Evolutionary conservation across 1,140 invertebrate species (phyloP).

Genomic region (Palaemon carinicauda): DNA sequence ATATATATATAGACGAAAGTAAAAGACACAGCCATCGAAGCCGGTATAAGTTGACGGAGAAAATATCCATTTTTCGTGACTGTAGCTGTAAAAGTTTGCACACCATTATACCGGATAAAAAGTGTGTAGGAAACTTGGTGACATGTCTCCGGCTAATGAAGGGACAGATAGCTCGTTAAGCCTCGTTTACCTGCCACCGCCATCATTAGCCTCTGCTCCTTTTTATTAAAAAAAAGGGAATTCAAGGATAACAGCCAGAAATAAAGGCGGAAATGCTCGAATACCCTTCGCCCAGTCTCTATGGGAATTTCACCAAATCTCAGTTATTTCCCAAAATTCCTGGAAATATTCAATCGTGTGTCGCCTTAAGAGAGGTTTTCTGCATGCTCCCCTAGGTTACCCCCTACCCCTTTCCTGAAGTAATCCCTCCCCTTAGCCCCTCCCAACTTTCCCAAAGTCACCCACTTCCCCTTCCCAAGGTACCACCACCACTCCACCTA

Average conservation of each 20-base stretch:
- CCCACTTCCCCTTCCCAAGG: too few relatives aligned
- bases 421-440: too few relatives aligned
- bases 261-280: neutral
- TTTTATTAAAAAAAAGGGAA: too few relatives aligned
- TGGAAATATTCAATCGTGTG: neutral
- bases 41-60: neutral
- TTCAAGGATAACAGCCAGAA: neutral
- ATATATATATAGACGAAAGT: neutral
- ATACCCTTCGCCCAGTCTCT: neutral
- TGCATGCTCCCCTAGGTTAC: too few relatives aligned
- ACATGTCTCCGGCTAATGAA: neutral
- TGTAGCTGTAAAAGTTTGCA: conserved; percentile 14
- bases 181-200: neutral
- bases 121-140: neutral
- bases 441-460: too few relatives aligned
- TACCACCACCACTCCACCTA: too few relatives aligned
- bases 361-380: neutral
- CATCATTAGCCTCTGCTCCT: neutral
- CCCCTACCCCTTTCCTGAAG: too few relatives aligned
- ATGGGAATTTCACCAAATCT: too few relatives aligned
- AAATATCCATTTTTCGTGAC: conserved; percentile 15
- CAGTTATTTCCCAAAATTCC: too few relatives aligned
- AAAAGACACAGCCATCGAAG: neutral
- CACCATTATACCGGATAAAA: conserved; percentile 6
- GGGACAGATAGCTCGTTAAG: neutral